Evolutionary conservation across 1,140 invertebrate species (phyloP), one percentile per base, ranked within the genome.

Genomic region (Rhizoglyphus robini): DNA sequence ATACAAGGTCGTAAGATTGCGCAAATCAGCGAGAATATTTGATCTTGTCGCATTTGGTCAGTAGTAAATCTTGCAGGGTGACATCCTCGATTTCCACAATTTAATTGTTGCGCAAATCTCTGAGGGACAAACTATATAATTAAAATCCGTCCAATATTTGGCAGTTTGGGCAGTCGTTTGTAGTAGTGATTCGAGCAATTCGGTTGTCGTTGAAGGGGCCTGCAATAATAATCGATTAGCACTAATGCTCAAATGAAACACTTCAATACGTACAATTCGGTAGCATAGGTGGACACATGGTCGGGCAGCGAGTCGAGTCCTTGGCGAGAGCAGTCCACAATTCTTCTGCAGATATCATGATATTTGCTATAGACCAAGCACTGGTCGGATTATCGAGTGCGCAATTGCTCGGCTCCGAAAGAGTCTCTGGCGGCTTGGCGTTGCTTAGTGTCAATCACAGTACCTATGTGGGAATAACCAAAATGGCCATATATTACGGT

Each of bases 271-370:
- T 79, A 93, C 88, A 99, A 78, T 71, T 90, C 86, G 2, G 89
- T 92, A 4, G 92, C 92, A 73, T 91, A 90, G 66, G 87, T 80
- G 2, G 96, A 95, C 68, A 99, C 82, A 72, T 95, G 86, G 59
- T 84, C 79, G 0, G 96, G 96, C 70, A 97, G 86, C 70, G 87
- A 83, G 15, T 82, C 82, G 0, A 98, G 80, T 34, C 83, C 83
- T 62, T 86, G 82, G 47, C 84, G 83, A 1, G 90, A 89, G 75
- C 95, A 99, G 74, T 96, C 88, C 1, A 99, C 90, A 8, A 85
- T 82, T 2, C 88, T 88, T n/a, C 88, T 83, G 74, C 91, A 95
- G 30, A 83, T 82, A 75, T 90, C 98, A 66, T 81, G 92, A 78
- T 92, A 96, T 30, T 77, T 75, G 31, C 75, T 71, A 62, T 80